These are phyloP conservation scores for Heterochromis multidens DNA, from an alignment of 2,113 vertebrate genomes.

Conservation along the genomic window DNA sequence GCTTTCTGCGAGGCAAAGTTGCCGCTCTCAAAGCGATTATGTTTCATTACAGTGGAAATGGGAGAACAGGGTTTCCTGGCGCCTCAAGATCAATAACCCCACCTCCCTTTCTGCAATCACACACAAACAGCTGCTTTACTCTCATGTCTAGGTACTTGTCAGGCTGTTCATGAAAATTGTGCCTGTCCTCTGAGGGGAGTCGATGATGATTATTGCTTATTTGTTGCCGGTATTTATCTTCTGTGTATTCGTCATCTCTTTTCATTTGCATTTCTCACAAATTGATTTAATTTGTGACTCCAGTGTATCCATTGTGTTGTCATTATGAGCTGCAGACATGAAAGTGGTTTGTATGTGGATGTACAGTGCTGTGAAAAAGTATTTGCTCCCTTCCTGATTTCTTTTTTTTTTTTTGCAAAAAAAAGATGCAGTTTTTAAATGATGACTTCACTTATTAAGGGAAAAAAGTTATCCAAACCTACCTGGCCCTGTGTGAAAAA, in stretches of 20 bases:
- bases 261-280: slow-evolving; percentile 7
- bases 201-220: not conserved
- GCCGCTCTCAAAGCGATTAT: slow-evolving; percentile 42
- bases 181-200: not conserved
- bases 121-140: not conserved
- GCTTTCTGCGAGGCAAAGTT: slow-evolving; percentile 34
- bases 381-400: not conserved
- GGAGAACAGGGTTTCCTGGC: slow-evolving; percentile 47
- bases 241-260: not conserved
- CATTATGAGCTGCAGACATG: not conserved
- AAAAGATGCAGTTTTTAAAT: not conserved
- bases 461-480: not conserved
- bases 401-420: not conserved
- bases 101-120: not conserved
- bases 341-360: not conserved
- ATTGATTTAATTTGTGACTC: not conserved
- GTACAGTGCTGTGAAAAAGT: not conserved
- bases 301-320: not conserved
- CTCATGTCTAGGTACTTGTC: not conserved
- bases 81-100: slow-evolving; percentile 38
- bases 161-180: not conserved
- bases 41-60: slow-evolving; percentile 55
- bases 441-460: not conserved
- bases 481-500: not conserved
- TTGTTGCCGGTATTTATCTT: not conserved